Percentiles rank a stretch among this genome's conserved stretches.
These are phyloP conservation scores for Microtus ochrogaster DNA, from an alignment of 2,113 vertebrate genomes.

Conservation along the genomic window DNA sequence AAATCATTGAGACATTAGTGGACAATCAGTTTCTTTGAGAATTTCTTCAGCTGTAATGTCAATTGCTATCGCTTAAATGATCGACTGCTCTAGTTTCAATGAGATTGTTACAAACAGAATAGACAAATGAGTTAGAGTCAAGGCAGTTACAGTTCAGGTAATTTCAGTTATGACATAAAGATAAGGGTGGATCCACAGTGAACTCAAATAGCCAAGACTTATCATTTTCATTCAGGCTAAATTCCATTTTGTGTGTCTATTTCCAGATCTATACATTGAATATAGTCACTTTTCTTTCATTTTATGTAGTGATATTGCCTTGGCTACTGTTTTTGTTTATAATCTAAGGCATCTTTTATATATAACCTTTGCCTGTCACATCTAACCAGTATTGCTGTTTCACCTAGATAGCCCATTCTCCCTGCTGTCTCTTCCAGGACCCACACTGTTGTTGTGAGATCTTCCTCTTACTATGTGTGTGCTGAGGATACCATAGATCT, in stretches of 20 bases:
- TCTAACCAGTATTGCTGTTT: neutral
- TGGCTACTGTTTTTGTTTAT: neutral
- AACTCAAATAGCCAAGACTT: neutral
- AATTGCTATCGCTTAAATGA: neutral
- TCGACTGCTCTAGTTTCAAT: neutral
- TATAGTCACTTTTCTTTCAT: neutral
- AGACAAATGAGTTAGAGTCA: neutral
- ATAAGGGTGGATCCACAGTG: neutral
- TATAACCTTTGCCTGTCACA: neutral
- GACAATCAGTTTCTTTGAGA: neutral
- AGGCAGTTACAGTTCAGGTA: neutral
- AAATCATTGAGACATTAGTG: neutral
- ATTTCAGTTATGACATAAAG: neutral
- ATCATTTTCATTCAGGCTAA: neutral
- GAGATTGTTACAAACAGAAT: neutral
- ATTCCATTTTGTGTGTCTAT: neutral
- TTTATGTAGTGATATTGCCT: neutral
- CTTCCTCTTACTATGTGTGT: neutral
- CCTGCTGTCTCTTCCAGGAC: rapidly evolving
- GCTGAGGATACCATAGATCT: rapidly evolving
- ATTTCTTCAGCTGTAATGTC: neutral
- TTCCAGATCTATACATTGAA: neutral
- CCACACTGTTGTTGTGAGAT: neutral
- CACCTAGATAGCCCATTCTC: rapidly evolving
- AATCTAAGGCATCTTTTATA: neutral